A percentile compares a stretch with the other conserved stretches of the same genome.
These are phyloP conservation scores for Reticulitermes speratus DNA, from an alignment of 1,140 invertebrate genomes.

Conservation along the genomic window DNA sequence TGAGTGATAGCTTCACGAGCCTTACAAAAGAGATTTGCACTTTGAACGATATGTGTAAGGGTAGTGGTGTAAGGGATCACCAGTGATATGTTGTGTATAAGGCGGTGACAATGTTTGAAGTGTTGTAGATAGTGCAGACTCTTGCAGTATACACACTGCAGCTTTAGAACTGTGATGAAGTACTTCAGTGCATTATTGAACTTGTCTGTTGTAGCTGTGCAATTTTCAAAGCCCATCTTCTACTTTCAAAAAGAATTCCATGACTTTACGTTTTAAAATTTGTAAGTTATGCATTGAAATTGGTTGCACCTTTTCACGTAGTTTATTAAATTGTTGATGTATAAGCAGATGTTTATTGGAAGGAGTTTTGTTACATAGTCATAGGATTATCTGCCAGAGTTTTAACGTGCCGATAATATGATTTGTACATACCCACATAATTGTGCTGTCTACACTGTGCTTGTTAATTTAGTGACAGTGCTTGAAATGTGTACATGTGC, in stretches of 20 bases:
- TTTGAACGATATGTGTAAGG: constrained; percentile 21
- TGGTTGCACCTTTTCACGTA: background rate
- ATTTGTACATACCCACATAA: background rate
- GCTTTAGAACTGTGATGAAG: background rate
- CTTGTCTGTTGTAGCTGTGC: background rate
- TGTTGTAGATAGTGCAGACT: background rate
- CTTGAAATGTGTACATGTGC: too few relatives aligned
- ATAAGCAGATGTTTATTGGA: background rate
- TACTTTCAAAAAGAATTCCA: background rate
- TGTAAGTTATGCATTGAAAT: background rate
- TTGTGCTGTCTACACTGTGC: too few relatives aligned
- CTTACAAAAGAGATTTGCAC: constrained; percentile 36
- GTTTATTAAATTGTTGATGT: background rate
- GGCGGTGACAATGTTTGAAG: too few relatives aligned
- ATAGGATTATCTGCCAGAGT: background rate
- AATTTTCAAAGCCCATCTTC: background rate
- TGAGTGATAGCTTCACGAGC: constrained; percentile 54
- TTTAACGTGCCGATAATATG: background rate
- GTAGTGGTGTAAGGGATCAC: background rate
- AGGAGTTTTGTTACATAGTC: background rate
- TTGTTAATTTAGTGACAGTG: too few relatives aligned
- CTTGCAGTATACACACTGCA: background rate
- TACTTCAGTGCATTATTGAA: background rate
- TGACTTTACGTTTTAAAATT: background rate
- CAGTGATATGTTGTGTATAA: background rate